Conservation (phyloP, 2,113 vertebrate species). For the Cynopterus brachyotis region DNA sequence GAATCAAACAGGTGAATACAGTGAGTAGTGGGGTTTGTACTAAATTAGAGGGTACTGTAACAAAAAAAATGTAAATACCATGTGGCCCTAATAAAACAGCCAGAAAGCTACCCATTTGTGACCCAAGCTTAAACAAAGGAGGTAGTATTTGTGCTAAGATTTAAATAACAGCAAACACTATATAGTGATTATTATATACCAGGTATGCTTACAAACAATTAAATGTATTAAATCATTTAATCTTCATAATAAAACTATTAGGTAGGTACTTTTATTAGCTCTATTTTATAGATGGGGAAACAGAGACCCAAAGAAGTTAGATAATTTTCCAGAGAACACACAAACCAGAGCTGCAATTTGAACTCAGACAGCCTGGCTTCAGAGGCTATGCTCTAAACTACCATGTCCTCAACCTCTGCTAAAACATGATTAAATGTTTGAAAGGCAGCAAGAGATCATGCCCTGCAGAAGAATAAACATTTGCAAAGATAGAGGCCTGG, state of each 20-base stretch:
- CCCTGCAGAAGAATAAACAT: not conserved
- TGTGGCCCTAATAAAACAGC: slow-evolving; percentile 44
- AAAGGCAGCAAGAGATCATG: not conserved
- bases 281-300: not conserved
- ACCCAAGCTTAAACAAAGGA: slow-evolving; percentile 36
- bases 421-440: not conserved
- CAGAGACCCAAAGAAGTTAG: not conserved
- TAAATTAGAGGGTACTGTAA: not conserved
- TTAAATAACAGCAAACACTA: slow-evolving; percentile 36
- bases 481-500: not conserved
- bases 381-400: not conserved
- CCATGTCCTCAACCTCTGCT: not conserved
- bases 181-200: not conserved
- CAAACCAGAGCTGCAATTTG: slow-evolving; percentile 41
- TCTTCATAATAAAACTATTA: not conserved
- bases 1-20: slow-evolving; percentile 35
- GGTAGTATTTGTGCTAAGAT: slow-evolving; percentile 2
- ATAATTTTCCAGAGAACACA: slow-evolving; percentile 28
- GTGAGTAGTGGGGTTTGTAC: not conserved
- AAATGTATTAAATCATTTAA: slow-evolving; percentile 29
- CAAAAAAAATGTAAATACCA: slow-evolving; percentile 35
- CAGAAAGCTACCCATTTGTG: not conserved
- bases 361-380: not conserved
- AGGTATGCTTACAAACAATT: slow-evolving; percentile 8
- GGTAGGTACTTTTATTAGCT: slow-evolving; percentile 11